Base-by-base conservation (phyloP, 2,113 vertebrate species). In the Lontra canadensis region DNA sequence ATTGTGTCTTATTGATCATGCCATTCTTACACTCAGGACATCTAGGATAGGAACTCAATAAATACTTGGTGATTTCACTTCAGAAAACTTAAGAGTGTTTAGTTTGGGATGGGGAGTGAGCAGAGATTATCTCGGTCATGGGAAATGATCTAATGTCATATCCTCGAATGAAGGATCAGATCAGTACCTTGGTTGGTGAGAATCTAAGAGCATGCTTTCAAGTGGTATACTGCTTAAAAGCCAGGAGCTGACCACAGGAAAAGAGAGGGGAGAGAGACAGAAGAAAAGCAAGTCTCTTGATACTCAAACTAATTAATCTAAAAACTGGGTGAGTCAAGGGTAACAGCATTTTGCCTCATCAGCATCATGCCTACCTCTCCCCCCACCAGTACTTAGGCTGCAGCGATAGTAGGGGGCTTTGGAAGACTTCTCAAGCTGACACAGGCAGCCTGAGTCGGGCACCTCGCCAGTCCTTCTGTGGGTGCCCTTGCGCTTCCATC, bases 371-470 rank as follows among this genome's bases (percentile, higher is more conserved):
- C 25, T 8, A 5, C 44, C 59, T 78, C 79, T 61, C 14, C 29
- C 42, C 9, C 20, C 49, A 20, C 4, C 5, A n/a, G 90, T n/a
- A 65, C 71, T 90, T 23, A 17, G 31, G 42, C 21, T 36, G 49
- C 61, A 3, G 4, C 7, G 94, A 97, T 44, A 94, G 57, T 2
- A 0, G 11, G 59, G 7, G 44, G 23, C 39, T 73, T 44, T 13
- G 14, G 23, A 88, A 47, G n/a, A 63, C 44, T 97, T 97, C 96
- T 96, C 92, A 88, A 23, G 39, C 94, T 36, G 73, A 69, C 0
- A 0, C 96, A 97, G 94, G 76, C 52, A 14, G 36, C 59, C 74
- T 8, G 12, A 55, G 9, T 90, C 44, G 15, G 95, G 90, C 73
- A 6, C n/a, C n/a, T 76, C 0, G 80, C 95, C 97, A 94, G 4